Evolutionary conservation across 2,888 invertebrate species (phyloP).

Genomic region (Anticlea derivata): DNA sequence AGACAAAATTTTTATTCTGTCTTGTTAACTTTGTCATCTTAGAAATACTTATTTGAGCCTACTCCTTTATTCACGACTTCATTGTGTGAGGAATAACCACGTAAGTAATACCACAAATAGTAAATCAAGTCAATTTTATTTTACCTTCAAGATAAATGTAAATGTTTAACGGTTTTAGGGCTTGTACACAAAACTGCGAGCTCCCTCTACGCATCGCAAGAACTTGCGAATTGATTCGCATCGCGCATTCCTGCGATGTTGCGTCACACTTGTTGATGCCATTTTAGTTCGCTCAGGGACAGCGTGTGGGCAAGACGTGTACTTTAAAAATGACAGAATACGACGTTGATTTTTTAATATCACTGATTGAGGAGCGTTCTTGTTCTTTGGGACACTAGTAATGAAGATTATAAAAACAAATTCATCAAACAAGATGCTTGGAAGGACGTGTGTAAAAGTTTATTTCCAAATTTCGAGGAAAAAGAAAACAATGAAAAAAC

Average conservation of each 20-base stretch:
- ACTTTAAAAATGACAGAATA: conserved; percentile 34
- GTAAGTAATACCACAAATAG: no score
- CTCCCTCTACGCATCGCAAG: conserved; percentile 33
- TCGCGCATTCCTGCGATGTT: conserved; percentile 38
- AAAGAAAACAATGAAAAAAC: conserved; percentile 40
- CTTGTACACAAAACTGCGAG: conserved; percentile 34
- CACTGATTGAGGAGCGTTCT: conserved; percentile 25
- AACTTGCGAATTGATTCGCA: conserved; percentile 37
- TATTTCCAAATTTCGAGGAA: conserved; percentile 38
- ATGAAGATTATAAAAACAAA: conserved; percentile 41
- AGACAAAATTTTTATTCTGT: no score
- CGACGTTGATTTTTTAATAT: conserved; percentile 37
- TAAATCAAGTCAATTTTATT: no score
- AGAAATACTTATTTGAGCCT: no score
- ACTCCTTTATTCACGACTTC: no score
- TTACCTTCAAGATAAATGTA: no score
- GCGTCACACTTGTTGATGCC: conserved; percentile 36
- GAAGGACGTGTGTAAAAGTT: conserved; percentile 38
- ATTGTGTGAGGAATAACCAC: no score
- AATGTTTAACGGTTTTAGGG: no score
- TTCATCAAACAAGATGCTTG: conserved; percentile 34
- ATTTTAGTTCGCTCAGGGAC: conserved; percentile 37
- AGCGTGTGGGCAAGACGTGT: conserved; percentile 33
- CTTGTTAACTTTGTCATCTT: no score
- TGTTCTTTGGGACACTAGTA: conserved; percentile 40